Base-by-base conservation (phyloP, 2,797 vertebrate species). In the Alectoris magna region DNA sequence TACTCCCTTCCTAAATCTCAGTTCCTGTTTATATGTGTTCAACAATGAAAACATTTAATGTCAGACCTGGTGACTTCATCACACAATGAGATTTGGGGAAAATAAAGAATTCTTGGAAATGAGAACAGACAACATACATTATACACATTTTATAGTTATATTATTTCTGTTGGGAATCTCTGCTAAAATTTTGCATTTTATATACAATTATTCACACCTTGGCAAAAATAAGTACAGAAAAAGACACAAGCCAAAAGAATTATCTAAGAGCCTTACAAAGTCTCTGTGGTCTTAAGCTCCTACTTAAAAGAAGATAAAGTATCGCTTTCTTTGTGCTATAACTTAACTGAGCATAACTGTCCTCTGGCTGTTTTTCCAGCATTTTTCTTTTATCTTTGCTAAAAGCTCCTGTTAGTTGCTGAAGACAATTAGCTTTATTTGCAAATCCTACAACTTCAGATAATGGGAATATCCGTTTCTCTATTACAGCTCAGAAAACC, bases 361-460 rank as follows among this genome's bases (percentile, higher is more conserved):
- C 36, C 46, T 19, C 27, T 2, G 6, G n/a, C 41, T 91, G 12
- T 6, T 79, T 53, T 78, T 53, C 67, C 16, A 81, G 41, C 21
- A 82, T 56, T 27, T 90, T 73, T 48, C 49, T 91, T 78, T 91
- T 70, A 88, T 81, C 93, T 90, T 46, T 41, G 39, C 46, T 91
- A 56, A 95, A 85, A 86, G 44, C 21, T 62, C 55, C 60, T 24
- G 16, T 62, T 87, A 71, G 76, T 66, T 82, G 39, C 26, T 1
- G 5, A 84, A 82, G 83, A 86, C 56, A 90, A 88, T 60, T 62
- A 82, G 41, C 66, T 64, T 74, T 88, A 92, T 90, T 94, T 95
- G 64, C 60, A 88, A 95, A 84, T 64, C 84, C 62, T 84, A 71
- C 56, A 73, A n/a, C 41, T 82, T 82, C 71, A 91, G 77, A 90